Evolutionary conservation across 1,140 invertebrate species (phyloP).

Genomic region (Teleogryllus occipitalis): DNA sequence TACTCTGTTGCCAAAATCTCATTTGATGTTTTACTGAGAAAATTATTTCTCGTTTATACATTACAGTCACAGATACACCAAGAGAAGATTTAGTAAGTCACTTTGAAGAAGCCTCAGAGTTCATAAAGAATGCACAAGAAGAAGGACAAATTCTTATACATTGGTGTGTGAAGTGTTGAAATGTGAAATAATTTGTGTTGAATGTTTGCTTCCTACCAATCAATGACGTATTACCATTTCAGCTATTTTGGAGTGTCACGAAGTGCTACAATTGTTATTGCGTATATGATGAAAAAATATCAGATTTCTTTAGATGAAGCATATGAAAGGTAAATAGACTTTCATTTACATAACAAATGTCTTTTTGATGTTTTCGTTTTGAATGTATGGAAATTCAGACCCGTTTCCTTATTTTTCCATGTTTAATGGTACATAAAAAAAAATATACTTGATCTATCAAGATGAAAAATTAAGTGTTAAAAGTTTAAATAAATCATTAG

Average conservation of each 20-base stretch:
- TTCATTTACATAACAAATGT: too few relatives aligned
- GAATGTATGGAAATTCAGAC: too few relatives aligned
- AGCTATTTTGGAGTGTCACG: slow-evolving; percentile 79
- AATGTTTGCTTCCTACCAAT: too few relatives aligned
- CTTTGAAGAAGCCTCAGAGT: slow-evolving; percentile 62
- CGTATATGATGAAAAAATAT: slow-evolving; percentile 77
- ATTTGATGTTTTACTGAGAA: too few relatives aligned
- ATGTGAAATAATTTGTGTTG: too few relatives aligned
- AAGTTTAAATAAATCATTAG: too few relatives aligned
- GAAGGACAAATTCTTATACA: slow-evolving; percentile 64
- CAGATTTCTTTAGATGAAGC: slow-evolving; percentile 60
- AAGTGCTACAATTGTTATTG: slow-evolving; percentile 72
- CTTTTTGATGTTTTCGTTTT: too few relatives aligned
- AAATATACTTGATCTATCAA: too few relatives aligned
- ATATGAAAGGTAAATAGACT: slow-evolving; percentile 41
- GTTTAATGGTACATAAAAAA: too few relatives aligned
- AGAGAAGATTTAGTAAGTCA: slow-evolving; percentile 72
- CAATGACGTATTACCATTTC: slow-evolving; percentile 22
- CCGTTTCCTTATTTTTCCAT: too few relatives aligned
- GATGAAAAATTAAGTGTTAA: too few relatives aligned
- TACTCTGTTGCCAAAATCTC: too few relatives aligned
- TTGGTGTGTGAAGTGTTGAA: slow-evolving; percentile 45
- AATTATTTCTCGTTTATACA: slow-evolving; percentile 2
- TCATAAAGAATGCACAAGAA: slow-evolving; percentile 52
- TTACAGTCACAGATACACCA: slow-evolving; percentile 65